Evolutionary conservation across 2,888 invertebrate species (phyloP), one percentile per base, ranked within the genome.

Genomic region (Oeneis ivallda): DNA sequence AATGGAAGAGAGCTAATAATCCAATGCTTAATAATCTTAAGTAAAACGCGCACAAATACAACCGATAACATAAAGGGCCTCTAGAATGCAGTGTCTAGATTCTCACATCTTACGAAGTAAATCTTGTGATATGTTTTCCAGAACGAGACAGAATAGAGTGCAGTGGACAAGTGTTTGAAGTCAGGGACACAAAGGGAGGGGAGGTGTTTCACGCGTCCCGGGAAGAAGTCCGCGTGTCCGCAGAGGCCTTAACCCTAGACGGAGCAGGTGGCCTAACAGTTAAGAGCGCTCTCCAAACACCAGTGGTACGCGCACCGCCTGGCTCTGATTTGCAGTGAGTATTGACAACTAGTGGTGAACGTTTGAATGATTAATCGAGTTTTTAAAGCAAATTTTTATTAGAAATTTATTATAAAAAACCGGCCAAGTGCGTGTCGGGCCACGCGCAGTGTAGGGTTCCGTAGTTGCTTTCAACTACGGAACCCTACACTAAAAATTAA

Each of bases 141-240:
- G 97, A 96, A 78, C 95, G 96, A 76, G 96, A 97, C 83, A 94
- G 94, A 79, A 93, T 97, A 74, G 96, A 96, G 88, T 96, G 96
- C 86, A 93, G 95, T 79, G 94, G 97, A 54, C 94, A 94, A 77
- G 93, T 93, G 73, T 96, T 98, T 81, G 94, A 95, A 84, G 95
- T 98, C 79, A 94, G 94, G 69, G 96, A 97, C 86, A 93, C 95
- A 60, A 93, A 93, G 72, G 97, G 97, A 53, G 92, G 93, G 65
- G 93, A 94, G 68, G 93, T 98, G 70, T 97, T 98, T 91, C 95
- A 95, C n/a, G 97, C 96, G 59, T 95, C 96, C 78, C 93, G 94
- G 62, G 95, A 96, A 70, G 96, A 96, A 85, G 96, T 98, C 66
- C 93, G 95, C 68, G 94, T 98, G 64, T 96, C 95, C 17, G 95